phyloP scores from a whole-genome alignment of 1,140 invertebrate species.

The Arion vulgaris region DNA sequence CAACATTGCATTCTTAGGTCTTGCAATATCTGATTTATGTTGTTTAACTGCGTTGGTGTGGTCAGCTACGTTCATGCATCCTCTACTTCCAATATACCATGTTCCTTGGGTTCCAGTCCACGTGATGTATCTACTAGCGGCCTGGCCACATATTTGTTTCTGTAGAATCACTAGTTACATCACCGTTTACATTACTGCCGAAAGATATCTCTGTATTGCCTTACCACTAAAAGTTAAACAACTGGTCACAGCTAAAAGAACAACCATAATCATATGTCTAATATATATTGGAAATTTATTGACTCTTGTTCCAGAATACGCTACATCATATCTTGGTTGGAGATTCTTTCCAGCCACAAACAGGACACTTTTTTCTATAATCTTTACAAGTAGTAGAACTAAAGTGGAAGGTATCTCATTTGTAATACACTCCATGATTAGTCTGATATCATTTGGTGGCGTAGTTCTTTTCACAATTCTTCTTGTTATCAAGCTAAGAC shows the following conservation, averaged over 20 bases:
- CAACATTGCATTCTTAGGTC: background rate
- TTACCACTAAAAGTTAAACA: background rate
- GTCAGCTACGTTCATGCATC: background rate
- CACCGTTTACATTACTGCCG: constrained; percentile 1
- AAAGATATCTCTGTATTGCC: background rate
- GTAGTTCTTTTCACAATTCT: too few relatives aligned
- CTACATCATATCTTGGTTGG: background rate
- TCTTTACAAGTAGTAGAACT: background rate
- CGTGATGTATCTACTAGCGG: background rate
- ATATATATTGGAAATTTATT: background rate
- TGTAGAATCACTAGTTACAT: background rate
- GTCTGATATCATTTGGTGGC: too few relatives aligned
- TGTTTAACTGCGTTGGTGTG: background rate
- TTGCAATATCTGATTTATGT: background rate
- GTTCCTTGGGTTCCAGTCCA: background rate
- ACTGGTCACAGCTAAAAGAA: background rate
- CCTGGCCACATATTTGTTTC: background rate
- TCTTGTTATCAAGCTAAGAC: background rate
- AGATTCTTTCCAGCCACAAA: background rate
- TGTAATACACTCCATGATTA: too few relatives aligned
- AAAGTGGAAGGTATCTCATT: background rate
- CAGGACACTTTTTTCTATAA: background rate
- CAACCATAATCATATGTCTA: background rate
- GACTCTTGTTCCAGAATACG: background rate
- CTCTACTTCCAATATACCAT: background rate